Evolutionary conservation across 2,797 vertebrate species (phyloP).

Genomic region (Mallotus villosus): DNA sequence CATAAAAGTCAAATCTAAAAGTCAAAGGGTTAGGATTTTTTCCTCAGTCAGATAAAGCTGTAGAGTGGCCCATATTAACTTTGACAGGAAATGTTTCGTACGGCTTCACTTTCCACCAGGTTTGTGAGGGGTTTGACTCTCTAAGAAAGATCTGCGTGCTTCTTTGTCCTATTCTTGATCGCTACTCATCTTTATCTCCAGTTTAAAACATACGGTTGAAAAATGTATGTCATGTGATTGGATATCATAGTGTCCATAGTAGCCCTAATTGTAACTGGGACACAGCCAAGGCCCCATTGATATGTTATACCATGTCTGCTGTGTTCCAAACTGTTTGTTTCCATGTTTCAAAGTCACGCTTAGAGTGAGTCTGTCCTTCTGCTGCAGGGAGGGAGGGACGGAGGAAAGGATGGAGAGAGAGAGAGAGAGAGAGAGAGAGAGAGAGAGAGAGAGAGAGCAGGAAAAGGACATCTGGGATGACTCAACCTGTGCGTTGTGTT

Average conservation of each 20-base stretch:
- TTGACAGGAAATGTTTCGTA: conserved; percentile 43
- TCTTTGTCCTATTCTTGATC: too few relatives aligned
- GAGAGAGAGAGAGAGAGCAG: conserved; percentile 25
- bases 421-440: neutral
- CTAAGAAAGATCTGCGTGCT: too few relatives aligned
- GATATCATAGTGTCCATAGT: too few relatives aligned
- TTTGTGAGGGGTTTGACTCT: conserved; percentile 50
- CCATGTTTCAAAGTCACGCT: conserved; percentile 41
- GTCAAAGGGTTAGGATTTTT: conserved; percentile 59
- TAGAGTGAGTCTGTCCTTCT: conserved; percentile 27
- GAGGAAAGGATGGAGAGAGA: neutral
- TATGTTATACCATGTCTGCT: neutral
- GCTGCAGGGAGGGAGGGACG: conserved; percentile 25
- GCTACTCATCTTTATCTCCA: too few relatives aligned
- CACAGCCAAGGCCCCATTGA: neutral
- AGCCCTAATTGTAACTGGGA: too few relatives aligned
- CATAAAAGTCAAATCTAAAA: conserved; percentile 40
- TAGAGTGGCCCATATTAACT: conserved; percentile 61
- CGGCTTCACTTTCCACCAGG: conserved; percentile 45
- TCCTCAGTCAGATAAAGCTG: conserved; percentile 52
- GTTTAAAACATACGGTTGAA: too few relatives aligned
- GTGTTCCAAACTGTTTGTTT: conserved; percentile 18
- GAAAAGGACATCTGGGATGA: conserved; percentile 61
- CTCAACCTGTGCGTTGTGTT: conserved; percentile 52
- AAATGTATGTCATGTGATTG: too few relatives aligned